These are phyloP conservation scores for Holothuria glaberrima DNA, from an alignment of 35 echinoderm and acorn worm genomes.

Conservation along the genomic window DNA sequence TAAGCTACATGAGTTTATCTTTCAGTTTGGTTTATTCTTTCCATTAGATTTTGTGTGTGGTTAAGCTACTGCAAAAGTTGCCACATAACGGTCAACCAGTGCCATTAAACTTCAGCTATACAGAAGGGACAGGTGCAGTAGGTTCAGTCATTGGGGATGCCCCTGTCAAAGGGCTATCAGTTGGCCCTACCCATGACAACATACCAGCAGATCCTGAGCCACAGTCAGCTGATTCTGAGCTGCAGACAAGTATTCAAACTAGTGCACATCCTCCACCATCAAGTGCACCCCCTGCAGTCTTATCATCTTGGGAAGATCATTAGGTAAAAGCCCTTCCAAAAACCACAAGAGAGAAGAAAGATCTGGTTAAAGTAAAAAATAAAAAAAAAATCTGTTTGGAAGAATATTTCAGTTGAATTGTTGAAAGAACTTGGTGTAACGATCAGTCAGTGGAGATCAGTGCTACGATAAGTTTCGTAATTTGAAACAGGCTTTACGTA, in stretches of 20 bases:
- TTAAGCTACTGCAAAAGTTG: too few relatives aligned
- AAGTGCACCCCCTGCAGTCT: too few relatives aligned
- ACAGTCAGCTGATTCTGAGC: neutral
- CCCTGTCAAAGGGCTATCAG: neutral
- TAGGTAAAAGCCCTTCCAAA: too few relatives aligned
- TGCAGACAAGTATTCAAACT: neutral
- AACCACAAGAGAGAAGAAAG: too few relatives aligned
- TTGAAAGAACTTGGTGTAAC: neutral
- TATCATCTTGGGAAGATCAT: too few relatives aligned
- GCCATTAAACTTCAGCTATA: too few relatives aligned
- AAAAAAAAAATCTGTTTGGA: neutral
- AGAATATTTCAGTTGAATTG: neutral
- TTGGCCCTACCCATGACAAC: neutral
- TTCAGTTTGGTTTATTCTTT: too few relatives aligned
- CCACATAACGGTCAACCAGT: too few relatives aligned
- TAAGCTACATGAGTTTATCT: too few relatives aligned
- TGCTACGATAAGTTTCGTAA: constrained; percentile 8
- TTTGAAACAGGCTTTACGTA: constrained; percentile 12
- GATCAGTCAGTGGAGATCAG: neutral
- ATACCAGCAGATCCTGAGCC: neutral
- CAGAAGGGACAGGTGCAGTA: too few relatives aligned
- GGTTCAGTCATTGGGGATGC: neutral
- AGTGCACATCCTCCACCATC: too few relatives aligned
- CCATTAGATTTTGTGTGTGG: too few relatives aligned
- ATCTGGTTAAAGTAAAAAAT: neutral